Conservation (phyloP, 2,113 vertebrate genomes). For the Shinisaurus crocodilurus region DNA sequence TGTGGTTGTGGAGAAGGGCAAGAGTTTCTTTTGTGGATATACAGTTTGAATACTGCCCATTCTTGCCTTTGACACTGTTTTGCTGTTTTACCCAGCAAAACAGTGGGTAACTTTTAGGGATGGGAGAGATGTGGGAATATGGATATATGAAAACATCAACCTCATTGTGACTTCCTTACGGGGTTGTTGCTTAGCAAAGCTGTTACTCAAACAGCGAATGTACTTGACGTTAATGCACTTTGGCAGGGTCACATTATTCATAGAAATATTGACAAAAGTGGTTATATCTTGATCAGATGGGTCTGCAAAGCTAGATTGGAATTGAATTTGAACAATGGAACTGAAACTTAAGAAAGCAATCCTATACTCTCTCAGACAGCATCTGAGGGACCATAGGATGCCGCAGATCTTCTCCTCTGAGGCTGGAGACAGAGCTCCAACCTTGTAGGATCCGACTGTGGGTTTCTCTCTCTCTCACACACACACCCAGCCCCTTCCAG, state of each 20-base stretch:
- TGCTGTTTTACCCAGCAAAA: slow-evolving; percentile 14
- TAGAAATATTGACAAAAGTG: background rate
- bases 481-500: no score
- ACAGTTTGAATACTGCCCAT: slow-evolving; percentile 34
- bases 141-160: slow-evolving; percentile 41
- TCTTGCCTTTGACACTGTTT: slow-evolving; percentile 37
- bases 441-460: no score
- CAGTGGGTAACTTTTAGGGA: slow-evolving; percentile 38
- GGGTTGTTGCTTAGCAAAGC: slow-evolving; percentile 52
- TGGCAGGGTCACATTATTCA: slow-evolving; percentile 43
- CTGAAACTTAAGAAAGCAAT: background rate
- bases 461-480: no score
- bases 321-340: slow-evolving; percentile 15
- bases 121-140: slow-evolving; percentile 17
- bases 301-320: slow-evolving; percentile 18
- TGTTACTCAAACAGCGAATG: slow-evolving; percentile 18
- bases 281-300: slow-evolving; percentile 32
- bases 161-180: slow-evolving; percentile 34
- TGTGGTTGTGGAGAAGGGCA: slow-evolving; percentile 36
- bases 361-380: no score
- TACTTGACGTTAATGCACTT: slow-evolving; percentile 19
- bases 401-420: no score
- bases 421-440: no score
- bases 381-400: no score
- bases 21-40: background rate